A percentile compares a stretch with the other conserved stretches of the same genome.
Evolutionary conservation across 2,113 vertebrate species (phyloP).

Genomic region (Indicator indicator): DNA sequence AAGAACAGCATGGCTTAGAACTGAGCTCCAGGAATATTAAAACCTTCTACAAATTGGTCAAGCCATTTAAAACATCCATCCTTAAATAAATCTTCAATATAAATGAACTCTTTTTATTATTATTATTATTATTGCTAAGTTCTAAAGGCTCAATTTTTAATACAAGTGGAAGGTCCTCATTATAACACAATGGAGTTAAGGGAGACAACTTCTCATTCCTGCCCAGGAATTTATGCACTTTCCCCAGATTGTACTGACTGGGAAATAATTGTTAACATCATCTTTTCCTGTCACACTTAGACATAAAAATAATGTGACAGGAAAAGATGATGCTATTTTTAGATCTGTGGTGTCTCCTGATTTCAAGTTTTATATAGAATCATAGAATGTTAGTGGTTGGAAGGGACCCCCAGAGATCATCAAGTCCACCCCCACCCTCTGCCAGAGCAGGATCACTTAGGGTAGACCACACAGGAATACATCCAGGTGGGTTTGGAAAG

Average conservation of each 20-base stretch:
- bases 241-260: constrained; percentile 41
- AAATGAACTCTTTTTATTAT: constrained; percentile 53
- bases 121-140: neutral
- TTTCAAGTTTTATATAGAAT: constrained; percentile 16
- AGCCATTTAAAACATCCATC: constrained; percentile 64
- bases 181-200: constrained; percentile 69
- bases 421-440: too few species aligned
- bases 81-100: constrained; percentile 70
- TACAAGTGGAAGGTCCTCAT: constrained; percentile 69
- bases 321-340: too few species aligned
- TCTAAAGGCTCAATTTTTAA: constrained; percentile 69
- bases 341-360: constrained; percentile 24
- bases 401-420: too few species aligned
- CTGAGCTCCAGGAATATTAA: constrained; percentile 67
- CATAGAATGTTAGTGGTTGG: too few species aligned
- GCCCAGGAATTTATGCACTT: constrained; percentile 76
- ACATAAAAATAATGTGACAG: too few species aligned
- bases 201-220: constrained; percentile 74
- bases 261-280: constrained; percentile 70
- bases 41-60: constrained; percentile 64
- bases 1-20: constrained; percentile 65
- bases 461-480: too few species aligned
- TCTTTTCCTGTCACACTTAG: constrained; percentile 42
- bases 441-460: too few species aligned
- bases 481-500: too few species aligned